These are phyloP conservation scores for Sarcophilus harrisii DNA, from an alignment of 2,797 vertebrate species.

Conservation along the genomic window DNA sequence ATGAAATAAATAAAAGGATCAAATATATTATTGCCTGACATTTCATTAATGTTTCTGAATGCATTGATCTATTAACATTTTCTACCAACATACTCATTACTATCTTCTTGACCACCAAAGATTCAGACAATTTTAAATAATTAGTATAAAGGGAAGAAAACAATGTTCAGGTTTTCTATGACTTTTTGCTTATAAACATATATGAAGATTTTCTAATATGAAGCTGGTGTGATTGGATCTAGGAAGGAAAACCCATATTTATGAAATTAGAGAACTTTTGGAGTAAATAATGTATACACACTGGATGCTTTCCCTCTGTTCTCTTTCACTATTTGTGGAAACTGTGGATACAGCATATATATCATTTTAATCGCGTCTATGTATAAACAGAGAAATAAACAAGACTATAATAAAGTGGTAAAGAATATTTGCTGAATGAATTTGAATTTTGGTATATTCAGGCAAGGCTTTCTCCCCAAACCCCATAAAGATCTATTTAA, in stretches of 20 bases:
- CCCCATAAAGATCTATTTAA: background rate
- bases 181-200: background rate
- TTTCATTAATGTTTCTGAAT: background rate
- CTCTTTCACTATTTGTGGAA: background rate
- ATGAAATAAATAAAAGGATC: constrained; percentile 3
- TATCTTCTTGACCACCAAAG: background rate
- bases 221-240: background rate
- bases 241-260: background rate
- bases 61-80: background rate
- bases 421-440: background rate
- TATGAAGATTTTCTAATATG: background rate
- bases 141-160: background rate
- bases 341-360: background rate
- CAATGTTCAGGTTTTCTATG: background rate
- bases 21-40: background rate
- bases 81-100: background rate
- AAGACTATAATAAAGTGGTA: background rate
- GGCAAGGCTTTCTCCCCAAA: background rate
- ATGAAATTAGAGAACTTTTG: background rate
- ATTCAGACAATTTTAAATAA: background rate
- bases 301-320: background rate
- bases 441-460: background rate
- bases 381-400: background rate
- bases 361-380: background rate
- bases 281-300: background rate